Conservation (phyloP, 2,888 invertebrate species). For the Synergus japonicus region DNA sequence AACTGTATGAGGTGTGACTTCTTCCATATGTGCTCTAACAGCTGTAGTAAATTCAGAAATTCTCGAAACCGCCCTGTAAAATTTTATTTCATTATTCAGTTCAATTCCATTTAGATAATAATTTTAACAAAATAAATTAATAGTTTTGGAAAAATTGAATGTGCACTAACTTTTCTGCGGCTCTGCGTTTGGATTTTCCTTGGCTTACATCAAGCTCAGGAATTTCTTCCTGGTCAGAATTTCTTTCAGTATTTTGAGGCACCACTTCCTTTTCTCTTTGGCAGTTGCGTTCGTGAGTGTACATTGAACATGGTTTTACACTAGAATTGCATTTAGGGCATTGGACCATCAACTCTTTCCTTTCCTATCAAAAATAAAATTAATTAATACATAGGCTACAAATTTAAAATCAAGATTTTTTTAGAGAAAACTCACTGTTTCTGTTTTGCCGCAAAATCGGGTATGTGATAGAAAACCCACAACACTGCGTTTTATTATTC, state of each 20-base stretch:
- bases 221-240: background rate
- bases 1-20: conserved; percentile 1
- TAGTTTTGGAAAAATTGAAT: background rate
- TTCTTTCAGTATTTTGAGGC: background rate
- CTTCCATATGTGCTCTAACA: background rate
- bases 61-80: conserved; percentile 69
- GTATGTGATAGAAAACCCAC: conserved; percentile 82
- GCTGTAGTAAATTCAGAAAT: conserved; percentile 69
- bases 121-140: background rate
- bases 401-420: conserved; percentile 24
- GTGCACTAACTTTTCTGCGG: conserved; percentile 76
- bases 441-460: conserved; percentile 81
- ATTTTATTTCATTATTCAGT: background rate
- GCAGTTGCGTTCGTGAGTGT: conserved; percentile 56
- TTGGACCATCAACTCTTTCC: conserved; percentile 75
- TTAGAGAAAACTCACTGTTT: conserved; percentile 75
- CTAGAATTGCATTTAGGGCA: conserved; percentile 80
- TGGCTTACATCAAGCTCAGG: conserved; percentile 11
- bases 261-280: conserved; percentile 22
- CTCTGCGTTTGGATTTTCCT: conserved; percentile 71
- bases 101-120: background rate
- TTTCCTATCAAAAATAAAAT: conserved; percentile 61
- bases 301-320: conserved; percentile 81
- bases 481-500: conserved; percentile 74
- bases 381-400: no score